Conservation (phyloP, 1,140 invertebrate species). For the Metopolophium dirhodum region DNA sequence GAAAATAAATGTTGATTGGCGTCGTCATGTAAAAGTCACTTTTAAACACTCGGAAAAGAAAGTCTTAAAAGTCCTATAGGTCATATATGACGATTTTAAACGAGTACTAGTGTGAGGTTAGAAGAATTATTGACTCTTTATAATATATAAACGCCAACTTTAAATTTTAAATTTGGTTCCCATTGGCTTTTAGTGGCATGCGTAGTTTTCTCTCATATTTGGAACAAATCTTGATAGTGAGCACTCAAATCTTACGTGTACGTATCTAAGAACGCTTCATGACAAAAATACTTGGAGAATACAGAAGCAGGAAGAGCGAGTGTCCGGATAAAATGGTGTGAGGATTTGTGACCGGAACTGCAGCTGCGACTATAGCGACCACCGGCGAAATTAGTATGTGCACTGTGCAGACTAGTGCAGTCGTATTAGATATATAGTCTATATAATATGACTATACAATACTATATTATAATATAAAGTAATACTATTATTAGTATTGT, state of each 20-base stretch:
- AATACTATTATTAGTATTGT: neutral
- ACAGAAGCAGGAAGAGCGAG: neutral
- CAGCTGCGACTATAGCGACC: neutral
- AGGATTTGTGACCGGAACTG: neutral
- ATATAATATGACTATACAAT: neutral
- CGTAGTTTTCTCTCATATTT: neutral
- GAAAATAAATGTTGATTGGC: neutral
- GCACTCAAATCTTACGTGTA: neutral
- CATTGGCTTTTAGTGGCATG: neutral
- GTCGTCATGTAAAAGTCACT: neutral
- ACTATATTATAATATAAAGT: too few relatives aligned
- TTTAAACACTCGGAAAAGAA: neutral
- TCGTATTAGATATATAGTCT: neutral
- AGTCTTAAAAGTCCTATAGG: neutral
- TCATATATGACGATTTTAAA: neutral
- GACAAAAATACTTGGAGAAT: neutral
- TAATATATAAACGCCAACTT: neutral
- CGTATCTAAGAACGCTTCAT: neutral
- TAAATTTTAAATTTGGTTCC: neutral
- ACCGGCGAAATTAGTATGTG: neutral
- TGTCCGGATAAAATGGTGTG: neutral
- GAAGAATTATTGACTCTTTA: neutral
- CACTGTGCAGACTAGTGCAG: too few relatives aligned
- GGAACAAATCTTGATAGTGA: neutral
- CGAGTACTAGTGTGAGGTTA: neutral